Conservation (phyloP, 2,113 vertebrate genomes). For the Machaerirhynchus nigripectus region DNA sequence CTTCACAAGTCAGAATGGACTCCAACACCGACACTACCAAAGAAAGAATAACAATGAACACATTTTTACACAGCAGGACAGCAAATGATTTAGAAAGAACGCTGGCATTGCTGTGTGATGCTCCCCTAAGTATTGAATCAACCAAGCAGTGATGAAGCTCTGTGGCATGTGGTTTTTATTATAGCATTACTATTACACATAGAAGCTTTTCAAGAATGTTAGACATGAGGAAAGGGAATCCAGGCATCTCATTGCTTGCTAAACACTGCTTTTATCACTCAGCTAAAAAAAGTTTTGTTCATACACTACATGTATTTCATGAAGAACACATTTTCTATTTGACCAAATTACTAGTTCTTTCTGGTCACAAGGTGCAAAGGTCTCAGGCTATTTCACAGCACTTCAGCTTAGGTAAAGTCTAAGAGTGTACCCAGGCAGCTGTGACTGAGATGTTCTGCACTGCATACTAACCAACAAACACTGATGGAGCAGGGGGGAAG, state of each 20-base stretch:
- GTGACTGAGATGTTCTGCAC: not conserved
- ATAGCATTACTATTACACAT: not conserved
- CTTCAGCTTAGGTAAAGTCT: not conserved
- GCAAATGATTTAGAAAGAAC: conserved; percentile 26
- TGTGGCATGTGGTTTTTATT: conserved; percentile 31
- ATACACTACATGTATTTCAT: not conserved
- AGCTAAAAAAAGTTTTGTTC: not conserved
- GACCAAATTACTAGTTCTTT: not conserved
- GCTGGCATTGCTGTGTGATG: conserved; percentile 8
- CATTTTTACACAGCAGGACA: conserved; percentile 62
- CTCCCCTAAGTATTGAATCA: not conserved
- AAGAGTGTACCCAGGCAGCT: not conserved
- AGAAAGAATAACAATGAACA: not conserved
- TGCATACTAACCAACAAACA: conserved; percentile 84
- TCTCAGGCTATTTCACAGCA: not conserved
- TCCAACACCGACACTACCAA: conserved; percentile 88
- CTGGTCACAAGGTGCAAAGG: not conserved
- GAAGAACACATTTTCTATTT: not conserved
- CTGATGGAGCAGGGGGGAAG: conserved; percentile 80
- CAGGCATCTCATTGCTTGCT: not conserved
- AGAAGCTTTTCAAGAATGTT: conserved; percentile 54
- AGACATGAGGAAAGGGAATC: not conserved
- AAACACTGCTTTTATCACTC: not conserved
- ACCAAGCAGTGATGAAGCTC: conserved; percentile 42
- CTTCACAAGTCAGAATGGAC: conserved; percentile 93